Base-by-base conservation (phyloP, 2,113 vertebrate genomes). In the Apeltes quadracus region DNA sequence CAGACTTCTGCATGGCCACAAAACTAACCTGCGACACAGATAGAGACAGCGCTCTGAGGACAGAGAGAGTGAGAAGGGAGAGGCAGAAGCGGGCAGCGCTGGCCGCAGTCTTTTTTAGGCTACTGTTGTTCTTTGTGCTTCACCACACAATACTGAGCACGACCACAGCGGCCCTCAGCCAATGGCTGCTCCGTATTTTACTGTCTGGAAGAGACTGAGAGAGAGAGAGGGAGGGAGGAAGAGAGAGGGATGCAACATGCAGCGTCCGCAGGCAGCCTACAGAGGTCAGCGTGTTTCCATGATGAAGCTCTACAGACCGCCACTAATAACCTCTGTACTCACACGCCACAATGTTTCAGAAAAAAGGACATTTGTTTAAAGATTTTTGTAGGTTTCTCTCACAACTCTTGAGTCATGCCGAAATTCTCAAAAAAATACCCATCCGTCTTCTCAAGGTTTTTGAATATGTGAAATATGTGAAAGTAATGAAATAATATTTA, bases 61-160 rank as follows among this genome's bases (percentile, higher is more conserved):
- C 16, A 56, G 23, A 73, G 57, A 41, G 39, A 61, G 48, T 7
- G 50, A 65, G 70, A 43, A 23, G 13, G 44, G n/a, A 32, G 46
- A 75, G 70, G 39, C 48, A 71, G 63, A 41, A 57, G 75, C 22
- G 65, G 64, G 84, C 69, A 54, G 75, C 23, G 46, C 68, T 75
- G 14, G 56, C 88, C 89, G 23, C 89, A 90, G 41, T 81, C 90
- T 92, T 90, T 92, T 92, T 89, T 85, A 81, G 85, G 87, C 84
- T 84, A 72, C 82, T 86, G 83, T 88, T 88, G 85, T 87, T 84
- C 79, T 88, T 81, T 80, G 69, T 13, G 5, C 76, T 73, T 81
- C 68, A 86, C 84, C 81, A 43, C 89, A 90, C 68, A 79, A 84
- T 77, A 76, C 78, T 84, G 61, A 78, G 83, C 65, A 75, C 7